Evolutionary conservation across 2,797 vertebrate species (phyloP).

Genomic region (Xenops minutus): DNA sequence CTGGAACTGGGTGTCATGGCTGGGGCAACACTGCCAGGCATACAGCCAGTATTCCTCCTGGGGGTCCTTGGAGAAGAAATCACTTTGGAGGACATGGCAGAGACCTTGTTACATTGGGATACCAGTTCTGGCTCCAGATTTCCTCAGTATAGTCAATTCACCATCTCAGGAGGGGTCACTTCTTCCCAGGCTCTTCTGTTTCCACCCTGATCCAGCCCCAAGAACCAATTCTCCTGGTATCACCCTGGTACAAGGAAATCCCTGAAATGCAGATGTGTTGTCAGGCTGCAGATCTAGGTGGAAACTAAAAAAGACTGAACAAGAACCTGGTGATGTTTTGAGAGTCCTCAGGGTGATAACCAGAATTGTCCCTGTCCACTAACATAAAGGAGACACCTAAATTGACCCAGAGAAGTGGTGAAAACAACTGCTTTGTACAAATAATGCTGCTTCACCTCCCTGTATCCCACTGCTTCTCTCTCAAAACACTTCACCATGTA

Average conservation of each 20-base stretch:
- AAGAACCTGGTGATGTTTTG: background rate
- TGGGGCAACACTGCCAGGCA: background rate
- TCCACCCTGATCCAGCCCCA: background rate
- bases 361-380: background rate
- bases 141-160: background rate
- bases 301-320: background rate
- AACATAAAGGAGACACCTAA: background rate
- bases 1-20: background rate
- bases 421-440: background rate
- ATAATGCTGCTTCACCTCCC: background rate
- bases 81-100: background rate
- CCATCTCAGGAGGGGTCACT: background rate
- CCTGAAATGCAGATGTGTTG: background rate
- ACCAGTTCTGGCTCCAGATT: background rate
- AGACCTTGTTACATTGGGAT: background rate
- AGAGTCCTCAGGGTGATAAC: background rate
- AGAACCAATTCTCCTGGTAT: background rate
- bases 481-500: background rate
- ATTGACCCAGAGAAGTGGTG: background rate
- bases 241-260: rapidly evolving
- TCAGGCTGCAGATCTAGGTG: background rate
- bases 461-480: background rate
- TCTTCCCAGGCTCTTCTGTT: background rate
- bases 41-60: background rate
- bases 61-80: background rate